Evolutionary conservation across 2,888 invertebrate genomes (phyloP).

Genomic region (Osmoderma eremita): DNA sequence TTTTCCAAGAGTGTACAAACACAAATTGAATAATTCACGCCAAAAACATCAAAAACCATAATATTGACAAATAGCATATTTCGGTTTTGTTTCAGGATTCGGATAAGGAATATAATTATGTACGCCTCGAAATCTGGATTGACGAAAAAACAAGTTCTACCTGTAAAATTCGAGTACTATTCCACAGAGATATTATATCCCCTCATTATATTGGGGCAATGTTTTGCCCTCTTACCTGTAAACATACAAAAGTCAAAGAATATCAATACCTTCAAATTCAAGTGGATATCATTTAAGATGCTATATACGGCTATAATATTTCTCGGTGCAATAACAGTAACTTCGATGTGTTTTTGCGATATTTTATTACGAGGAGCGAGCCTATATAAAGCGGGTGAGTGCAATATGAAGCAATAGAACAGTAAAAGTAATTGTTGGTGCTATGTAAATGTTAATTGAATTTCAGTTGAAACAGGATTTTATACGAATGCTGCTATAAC

Average conservation of each 20-base stretch:
- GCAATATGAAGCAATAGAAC: neutral
- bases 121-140: neutral
- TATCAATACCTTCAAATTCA: constrained; percentile 36
- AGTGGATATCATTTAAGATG: constrained; percentile 40
- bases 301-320: constrained; percentile 40
- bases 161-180: neutral
- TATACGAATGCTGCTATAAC: constrained; percentile 68
- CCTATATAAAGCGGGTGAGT: constrained; percentile 31
- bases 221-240: constrained; percentile 41
- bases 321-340: constrained; percentile 48
- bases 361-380: constrained; percentile 39
- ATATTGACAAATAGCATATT: too few species aligned
- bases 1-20: too few species aligned
- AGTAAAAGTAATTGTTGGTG: too few species aligned
- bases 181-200: constrained; percentile 15
- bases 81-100: neutral
- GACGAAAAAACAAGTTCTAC: constrained; percentile 6
- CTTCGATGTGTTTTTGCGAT: constrained; percentile 40
- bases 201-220: constrained; percentile 43
- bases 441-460: neutral
- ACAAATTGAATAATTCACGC: too few species aligned
- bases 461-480: constrained; percentile 65
- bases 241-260: constrained; percentile 25
- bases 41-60: too few species aligned
- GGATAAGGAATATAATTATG: neutral